Evolutionary conservation across 2,113 vertebrate genomes (phyloP), one percentile per base, ranked within the genome.

Genomic region (Triplophysa dalaica): DNA sequence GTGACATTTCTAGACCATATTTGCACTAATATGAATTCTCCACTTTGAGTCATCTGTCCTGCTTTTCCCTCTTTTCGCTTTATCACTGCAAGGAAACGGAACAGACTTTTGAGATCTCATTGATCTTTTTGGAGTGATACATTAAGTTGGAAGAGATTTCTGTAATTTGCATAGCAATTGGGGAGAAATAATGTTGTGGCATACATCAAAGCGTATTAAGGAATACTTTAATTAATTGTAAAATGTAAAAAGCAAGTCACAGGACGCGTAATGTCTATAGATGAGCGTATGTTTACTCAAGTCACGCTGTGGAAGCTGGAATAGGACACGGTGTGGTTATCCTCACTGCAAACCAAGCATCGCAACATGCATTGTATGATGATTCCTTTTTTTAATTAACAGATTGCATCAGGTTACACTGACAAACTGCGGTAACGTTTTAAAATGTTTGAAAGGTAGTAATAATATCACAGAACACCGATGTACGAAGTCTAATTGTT

Each of bases 111-210:
- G 58, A 56, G 48, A 65, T 52, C 58, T 22, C 75, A 80, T 48
- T 83, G 84, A 83, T 86, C 81, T 85, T 70, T 81, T 77, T 50
- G 83, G 78, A 78, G 76, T 72, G 48, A 75, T 80, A 66, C 64
- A 54, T 85, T 85, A 85, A 84, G 85, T 33, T 77, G 62, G 4
- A 48, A 85, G 83, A 84, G 70, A 22, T 69, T 56, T 64, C 76
- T 85, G 83, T 85, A 76, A 85, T 89, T 89, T 85, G 73, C 86
- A 87, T 85, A 73, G 73, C 77, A 85, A 83, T 81, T 69, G 74
- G 75, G 67, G 73, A 85, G 80, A 87, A 79, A 84, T 83, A 79
- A 79, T 81, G 48, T 82, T 68, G 70, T 78, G 68, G 79, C 74
- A 72, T 67, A 78, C 79, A 79, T 81, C 70, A 77, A 83, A 74